Base-by-base conservation (phyloP, 2,888 invertebrate genomes). In the Ennomos fuscantarius region DNA sequence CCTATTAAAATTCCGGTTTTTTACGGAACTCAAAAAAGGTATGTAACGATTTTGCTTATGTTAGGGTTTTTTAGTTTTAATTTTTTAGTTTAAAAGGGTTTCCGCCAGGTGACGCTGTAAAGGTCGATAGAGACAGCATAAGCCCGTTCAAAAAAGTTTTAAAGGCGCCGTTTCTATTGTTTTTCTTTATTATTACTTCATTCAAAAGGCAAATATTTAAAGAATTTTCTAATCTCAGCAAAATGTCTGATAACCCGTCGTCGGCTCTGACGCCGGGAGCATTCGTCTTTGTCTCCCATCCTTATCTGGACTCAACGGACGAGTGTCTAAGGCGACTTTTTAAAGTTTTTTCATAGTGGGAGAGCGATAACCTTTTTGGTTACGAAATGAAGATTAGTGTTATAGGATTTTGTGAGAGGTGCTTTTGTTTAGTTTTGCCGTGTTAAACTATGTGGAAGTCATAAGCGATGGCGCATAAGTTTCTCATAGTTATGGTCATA, bases 281-380 rank as follows among this genome's bases (percentile, higher is more conserved):
- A 83, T 84, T 72, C 72, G 74, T 82, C 84, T 79, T 74, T 80
- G 82, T 82, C 82, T 75, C 65, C 64, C 67, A 72, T 65, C 66
- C 73, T 78, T 79, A 79, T 80, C 78, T 48, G 48, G 62, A 40
- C n/a, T n/a, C n/a, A n/a, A n/a, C 44, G 45, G 41, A 31, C 24
- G 60, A 63, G 37, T 50, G 33, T 50, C 46, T 41, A 49, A 48
- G 52, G 12, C 40, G 45, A 32, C 45, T 45, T 45, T 42, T 47
- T 36, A 56, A n/a, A 9, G 42, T 37, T 55, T 37, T 49, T 49
- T 52, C 36, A 15, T 15, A 52, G 41, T 45, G 37, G 60, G 55
- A 62, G 66, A 60, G 24, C 49, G 65, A 63, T 66, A 69, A 70
- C 40, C 60, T 59, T 65, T n/a, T 63, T 60, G 58, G 60, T 15